Base-by-base conservation (phyloP, 2,113 vertebrate species). In the Gobius niger region DNA sequence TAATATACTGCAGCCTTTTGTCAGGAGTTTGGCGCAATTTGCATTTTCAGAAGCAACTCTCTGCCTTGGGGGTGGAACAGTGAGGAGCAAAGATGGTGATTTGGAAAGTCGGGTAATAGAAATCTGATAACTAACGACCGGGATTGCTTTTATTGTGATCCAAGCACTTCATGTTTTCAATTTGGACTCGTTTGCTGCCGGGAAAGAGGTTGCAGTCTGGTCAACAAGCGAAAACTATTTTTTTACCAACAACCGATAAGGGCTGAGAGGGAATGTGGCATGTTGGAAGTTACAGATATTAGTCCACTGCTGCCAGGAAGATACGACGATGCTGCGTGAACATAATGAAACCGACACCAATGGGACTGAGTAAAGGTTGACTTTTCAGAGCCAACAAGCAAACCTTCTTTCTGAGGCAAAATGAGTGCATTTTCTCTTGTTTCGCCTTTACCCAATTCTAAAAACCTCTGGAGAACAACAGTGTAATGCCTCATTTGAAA, bases 1-100 rank as follows among this genome's bases (percentile, higher is more conserved):
- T 70, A 52, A 71, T 75, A 68, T 67, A 47, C 49, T 16, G 63
- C 49, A n/a, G 62, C 15, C 47, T 66, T 9, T 5, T 51, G 40
- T 64, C 12, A 42, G 15, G 47, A 34, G 63, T 34, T 56, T 19
- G 9, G 42, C 44, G 14, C 64, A 71, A 67, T 64, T 63, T 80
- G 52, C 65, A 41, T 54, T 44, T 70, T 53, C 40, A 66, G 56
- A 61, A 34, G 7, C 50, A 18, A 63, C 8, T 13, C 44, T 68
- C 41, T 59, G 62, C 52, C 44, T 46, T 34, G 2, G 66, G 10
- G 5, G 59, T 53, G 52, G 5, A 63, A 60, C 47, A 7, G 50
- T 57, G 14, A 42, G 7, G 6, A 50, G 15, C 24, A 34, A 44
- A 66, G 73, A 67, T 44, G 7, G 19, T 44, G 34, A 47, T 65